phyloP scores from a whole-genome alignment of 2,113 vertebrate species.

The Mustela nigripes region DNA sequence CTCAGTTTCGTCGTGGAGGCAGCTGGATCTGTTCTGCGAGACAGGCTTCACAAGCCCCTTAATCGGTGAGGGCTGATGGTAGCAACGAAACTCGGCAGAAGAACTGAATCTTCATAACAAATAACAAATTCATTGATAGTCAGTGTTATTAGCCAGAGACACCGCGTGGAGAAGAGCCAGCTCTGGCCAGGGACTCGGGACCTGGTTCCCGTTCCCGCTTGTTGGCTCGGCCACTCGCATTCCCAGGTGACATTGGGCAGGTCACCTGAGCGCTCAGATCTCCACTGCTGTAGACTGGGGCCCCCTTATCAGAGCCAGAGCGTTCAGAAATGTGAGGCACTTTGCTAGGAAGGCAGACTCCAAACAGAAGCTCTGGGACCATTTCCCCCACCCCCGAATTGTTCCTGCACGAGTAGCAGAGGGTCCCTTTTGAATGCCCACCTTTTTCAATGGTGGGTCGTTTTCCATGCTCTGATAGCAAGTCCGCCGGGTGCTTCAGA shows the following conservation, averaged over 20 bases:
- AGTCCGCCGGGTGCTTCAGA: conserved; percentile 55
- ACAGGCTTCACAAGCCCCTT: neutral
- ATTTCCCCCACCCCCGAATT: rapidly evolving
- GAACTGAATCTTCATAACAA: neutral
- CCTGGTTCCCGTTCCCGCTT: neutral
- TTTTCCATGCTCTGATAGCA: rapidly evolving
- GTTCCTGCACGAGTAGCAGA: rapidly evolving
- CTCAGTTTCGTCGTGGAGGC: neutral
- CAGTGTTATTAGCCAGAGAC: neutral
- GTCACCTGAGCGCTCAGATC: neutral
- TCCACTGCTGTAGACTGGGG: neutral
- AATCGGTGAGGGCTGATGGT: neutral
- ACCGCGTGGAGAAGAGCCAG: rapidly evolving
- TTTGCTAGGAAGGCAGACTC: neutral
- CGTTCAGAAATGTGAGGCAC: neutral
- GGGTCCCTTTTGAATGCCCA: neutral
- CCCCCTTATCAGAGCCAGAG: neutral
- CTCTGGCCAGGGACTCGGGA: neutral
- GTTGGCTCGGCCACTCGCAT: rapidly evolving
- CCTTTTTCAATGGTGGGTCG: rapidly evolving
- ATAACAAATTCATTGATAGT: rapidly evolving
- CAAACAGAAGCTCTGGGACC: rapidly evolving
- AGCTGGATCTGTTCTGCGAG: no score
- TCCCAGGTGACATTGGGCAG: rapidly evolving
- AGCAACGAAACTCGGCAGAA: neutral